phyloP scores from a whole-genome alignment of 2,888 invertebrate species.

The Proisotoma minuta region DNA sequence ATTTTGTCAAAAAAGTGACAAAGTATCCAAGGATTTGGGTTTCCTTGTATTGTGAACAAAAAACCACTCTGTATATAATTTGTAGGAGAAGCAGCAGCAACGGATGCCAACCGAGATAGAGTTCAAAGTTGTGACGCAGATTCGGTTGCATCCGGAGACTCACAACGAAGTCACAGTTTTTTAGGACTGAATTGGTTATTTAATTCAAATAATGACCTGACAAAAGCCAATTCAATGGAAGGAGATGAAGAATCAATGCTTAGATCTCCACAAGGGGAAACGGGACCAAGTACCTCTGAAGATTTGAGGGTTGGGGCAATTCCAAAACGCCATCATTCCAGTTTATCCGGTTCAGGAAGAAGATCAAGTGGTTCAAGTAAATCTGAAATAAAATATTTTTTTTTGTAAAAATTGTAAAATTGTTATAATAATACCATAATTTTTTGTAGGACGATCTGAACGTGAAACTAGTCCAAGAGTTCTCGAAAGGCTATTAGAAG shows the following conservation, averaged over 20 bases:
- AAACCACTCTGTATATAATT: no score
- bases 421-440: not conserved
- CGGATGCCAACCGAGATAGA: not conserved
- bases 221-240: conserved; percentile 9
- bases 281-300: conserved; percentile 1
- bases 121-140: conserved; percentile 32
- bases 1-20: no score
- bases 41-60: no score
- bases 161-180: conserved; percentile 53
- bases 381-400: not conserved
- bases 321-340: conserved; percentile 10
- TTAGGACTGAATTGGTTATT: conserved; percentile 64
- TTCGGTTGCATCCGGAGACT: conserved; percentile 42
- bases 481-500: conserved; percentile 45
- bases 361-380: conserved; percentile 15
- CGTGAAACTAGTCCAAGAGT: conserved; percentile 46
- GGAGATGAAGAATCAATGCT: not conserved
- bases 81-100: no score
- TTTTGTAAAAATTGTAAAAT: not conserved
- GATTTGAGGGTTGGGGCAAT: conserved; percentile 12
- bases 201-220: conserved; percentile 51
- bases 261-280: not conserved
- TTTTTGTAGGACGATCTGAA: conserved; percentile 34
- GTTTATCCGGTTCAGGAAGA: conserved; percentile 7
- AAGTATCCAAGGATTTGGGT: no score